phyloP scores from a whole-genome alignment of 2,888 invertebrate species.

The Pelosia muscerda region DNA sequence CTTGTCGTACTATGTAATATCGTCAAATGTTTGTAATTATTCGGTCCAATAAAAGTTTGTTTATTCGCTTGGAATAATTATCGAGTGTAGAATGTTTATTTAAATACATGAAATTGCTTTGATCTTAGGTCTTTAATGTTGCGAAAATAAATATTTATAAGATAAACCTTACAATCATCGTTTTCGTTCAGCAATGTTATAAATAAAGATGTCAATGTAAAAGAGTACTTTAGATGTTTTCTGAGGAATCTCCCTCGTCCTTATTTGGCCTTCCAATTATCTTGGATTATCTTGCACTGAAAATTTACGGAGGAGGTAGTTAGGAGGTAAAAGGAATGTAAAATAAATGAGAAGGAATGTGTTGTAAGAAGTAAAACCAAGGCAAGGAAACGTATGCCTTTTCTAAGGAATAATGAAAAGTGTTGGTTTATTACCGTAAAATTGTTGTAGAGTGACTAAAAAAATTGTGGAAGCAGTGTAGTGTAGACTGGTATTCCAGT shows the following conservation, averaged over 20 bases:
- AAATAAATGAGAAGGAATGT: not conserved
- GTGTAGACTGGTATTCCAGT: no score
- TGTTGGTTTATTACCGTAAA: not conserved
- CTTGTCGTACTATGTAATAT: not conserved
- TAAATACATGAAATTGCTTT: conserved; percentile 41
- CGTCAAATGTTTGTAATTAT: conserved; percentile 11
- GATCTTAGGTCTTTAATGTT: conserved; percentile 47
- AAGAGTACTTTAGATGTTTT: conserved; percentile 20
- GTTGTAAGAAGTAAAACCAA: not conserved
- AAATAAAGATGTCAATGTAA: conserved; percentile 24
- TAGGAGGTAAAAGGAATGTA: not conserved
- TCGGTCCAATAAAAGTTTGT: conserved; percentile 9
- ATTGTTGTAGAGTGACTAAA: not conserved
- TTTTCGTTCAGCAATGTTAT: conserved; percentile 19
- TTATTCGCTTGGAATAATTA: conserved; percentile 43
- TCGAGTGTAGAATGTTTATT: conserved; percentile 41
- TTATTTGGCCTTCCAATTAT: conserved; percentile 15
- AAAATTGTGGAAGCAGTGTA: not conserved
- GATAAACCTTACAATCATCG: conserved; percentile 14
- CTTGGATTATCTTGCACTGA: conserved; percentile 4
- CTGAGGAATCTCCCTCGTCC: conserved; percentile 3
- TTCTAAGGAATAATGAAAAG: not conserved
- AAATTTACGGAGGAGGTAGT: not conserved
- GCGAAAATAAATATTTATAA: conserved; percentile 44
- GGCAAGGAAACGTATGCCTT: not conserved